Conservation (phyloP, 53 echinoderm and acorn worm species). For the Luidia sarsii region DNA sequence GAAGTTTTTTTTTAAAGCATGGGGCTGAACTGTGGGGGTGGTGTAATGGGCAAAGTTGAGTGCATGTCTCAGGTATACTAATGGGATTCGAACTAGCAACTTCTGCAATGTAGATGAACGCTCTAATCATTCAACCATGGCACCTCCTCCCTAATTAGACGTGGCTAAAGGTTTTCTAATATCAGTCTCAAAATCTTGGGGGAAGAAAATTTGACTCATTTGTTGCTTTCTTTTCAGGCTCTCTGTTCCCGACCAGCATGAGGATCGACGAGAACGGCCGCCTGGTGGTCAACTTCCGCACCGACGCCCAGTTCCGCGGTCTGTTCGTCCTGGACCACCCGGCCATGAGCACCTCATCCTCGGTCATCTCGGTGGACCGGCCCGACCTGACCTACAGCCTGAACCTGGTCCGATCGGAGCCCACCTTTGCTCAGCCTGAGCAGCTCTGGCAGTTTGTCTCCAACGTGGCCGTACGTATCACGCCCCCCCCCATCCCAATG, state of each 20-base stretch:
- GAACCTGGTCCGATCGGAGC: slow-evolving; percentile 79
- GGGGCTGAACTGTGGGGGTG: no score
- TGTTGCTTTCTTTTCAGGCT: slow-evolving; percentile 60
- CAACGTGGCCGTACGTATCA: slow-evolving; percentile 84
- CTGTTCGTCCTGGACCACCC: slow-evolving; percentile 84
- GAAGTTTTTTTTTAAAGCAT: no score
- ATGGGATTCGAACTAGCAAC: no score
- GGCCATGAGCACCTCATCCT: slow-evolving; percentile 67
- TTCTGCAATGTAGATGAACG: no score
- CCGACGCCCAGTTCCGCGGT: slow-evolving; percentile 95
- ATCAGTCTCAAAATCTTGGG: no score
- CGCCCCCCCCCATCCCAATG: neutral
- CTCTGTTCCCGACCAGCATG: slow-evolving; percentile 99
- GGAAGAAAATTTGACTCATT: no score
- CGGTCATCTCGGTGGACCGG: slow-evolving; percentile 81
- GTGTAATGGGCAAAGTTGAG: no score
- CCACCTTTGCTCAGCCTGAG: slow-evolving; percentile 96
- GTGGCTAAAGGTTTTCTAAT: no score
- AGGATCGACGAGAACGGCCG: slow-evolving; percentile 93
- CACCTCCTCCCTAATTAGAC: no score
- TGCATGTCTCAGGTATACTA: no score
- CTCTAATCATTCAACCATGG: no score
- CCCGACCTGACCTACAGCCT: slow-evolving; percentile 82
- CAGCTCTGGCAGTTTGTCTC: slow-evolving; percentile 99
- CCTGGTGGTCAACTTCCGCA: slow-evolving; percentile 99